Evolutionary conservation across 2,888 invertebrate genomes (phyloP), one percentile per base, ranked within the genome.

Genomic region (Aplocera efformata): DNA sequence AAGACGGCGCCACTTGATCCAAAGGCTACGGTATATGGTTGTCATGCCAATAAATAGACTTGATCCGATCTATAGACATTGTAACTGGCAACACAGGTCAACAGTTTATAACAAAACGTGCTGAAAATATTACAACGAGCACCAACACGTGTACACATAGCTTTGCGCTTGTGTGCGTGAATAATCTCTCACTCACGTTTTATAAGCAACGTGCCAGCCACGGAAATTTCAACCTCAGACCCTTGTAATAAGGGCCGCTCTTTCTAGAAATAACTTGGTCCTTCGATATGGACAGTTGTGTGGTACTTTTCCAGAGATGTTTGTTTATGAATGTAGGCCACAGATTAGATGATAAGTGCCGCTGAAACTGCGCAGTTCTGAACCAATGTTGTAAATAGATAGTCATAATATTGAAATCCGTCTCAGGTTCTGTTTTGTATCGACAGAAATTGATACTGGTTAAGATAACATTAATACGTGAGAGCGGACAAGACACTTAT

Each of bases 301-400:
- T 44, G 56, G 68, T 60, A 63, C 53, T 56, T 68, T 68, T 68
- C 68, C 66, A 47, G 53, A 55, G 5, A 48, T 25, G 52, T 42
- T 51, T 64, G 56, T 63, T 59, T 63, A 56, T 17, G n/a, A 50
- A 53, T 48, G 51, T 40, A n/a, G n/a, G n/a, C 39, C 26, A 34
- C 33, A 34, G 33, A 38, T 7, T 33, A 25, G 10, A 1, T 4
- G 6, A n/a, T 23, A 37, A 11, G 22, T 37, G 8, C 3, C 7
- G 25, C 30, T 23, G 13, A 31, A 54, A 67, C 28, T 67, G 67
- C 70, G 70, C 63, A 67, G 61, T 66, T 38, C 20, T 28, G 13
- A 17, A 17, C 13, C 13, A 5, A 17, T 17, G 2, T 17, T 5
- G 13, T 17, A 17, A 17, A 17, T 17, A 17, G 13, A 17, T 5